Evolutionary conservation across 2,888 invertebrate species (phyloP), one percentile per base, ranked within the genome.

Genomic region (Baccha elongata): DNA sequence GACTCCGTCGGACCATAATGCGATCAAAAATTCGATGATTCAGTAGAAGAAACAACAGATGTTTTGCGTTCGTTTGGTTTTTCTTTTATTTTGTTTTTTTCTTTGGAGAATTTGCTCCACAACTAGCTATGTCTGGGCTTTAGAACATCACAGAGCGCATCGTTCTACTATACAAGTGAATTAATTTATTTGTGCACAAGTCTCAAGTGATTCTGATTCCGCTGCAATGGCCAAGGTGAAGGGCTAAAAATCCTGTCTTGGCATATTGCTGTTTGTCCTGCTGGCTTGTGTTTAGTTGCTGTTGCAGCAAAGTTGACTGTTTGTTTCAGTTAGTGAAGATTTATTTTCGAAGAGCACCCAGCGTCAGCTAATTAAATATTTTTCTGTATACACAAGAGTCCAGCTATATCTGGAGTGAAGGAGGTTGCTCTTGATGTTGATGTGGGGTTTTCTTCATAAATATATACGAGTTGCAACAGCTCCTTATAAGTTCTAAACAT

Each of bases 161-260:
- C 40, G 40, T 40, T 23, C 40, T 60, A 62, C 53, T 71, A n/a
- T n/a, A 76, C 76, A 76, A 81, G 76, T 81, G 81, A 81, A 81
- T 81, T 81, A 81, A 81, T 81, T 76, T 81, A 81, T 81, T 81
- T 76, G 76, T 76, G 71, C 76, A 71, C 81, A 76, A 76, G 81
- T 76, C 81, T 81, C 81, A 71, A 81, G 81, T 76, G 81, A 76
- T 40, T 62, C 62, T 60, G 60, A 44, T 60, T 60, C 60, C 29
- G 60, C 42, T 60, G 60, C 60, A 60, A 53, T 76, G 71, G 58
- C 37, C 37, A 58, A 26, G 7, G 65, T 60, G 35, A 75, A 81
- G 75, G 75, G 71, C 69, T 60, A n/a, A 60, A 44, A 29, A 68
- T 65, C 52, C 71, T 53, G 53, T 81, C 71, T 76, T 76, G 71